These are phyloP conservation scores for Xiphophorus couchianus DNA, from an alignment of 2,113 vertebrate species.

Conservation along the genomic window DNA sequence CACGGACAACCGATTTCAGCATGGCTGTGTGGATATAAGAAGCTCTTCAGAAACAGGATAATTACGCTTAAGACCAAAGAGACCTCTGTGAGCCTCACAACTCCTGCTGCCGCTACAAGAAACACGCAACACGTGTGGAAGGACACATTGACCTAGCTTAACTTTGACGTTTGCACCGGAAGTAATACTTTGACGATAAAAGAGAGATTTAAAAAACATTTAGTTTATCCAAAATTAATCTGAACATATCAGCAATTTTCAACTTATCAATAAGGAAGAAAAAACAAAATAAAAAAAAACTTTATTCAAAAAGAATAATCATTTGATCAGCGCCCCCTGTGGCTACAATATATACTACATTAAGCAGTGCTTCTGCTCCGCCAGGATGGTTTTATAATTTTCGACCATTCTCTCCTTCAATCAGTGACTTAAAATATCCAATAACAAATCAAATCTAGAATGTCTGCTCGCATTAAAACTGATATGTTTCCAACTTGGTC, in stretches of 20 bases:
- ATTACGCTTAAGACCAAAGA: neutral
- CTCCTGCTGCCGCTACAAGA: neutral
- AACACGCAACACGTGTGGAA: conserved; percentile 78
- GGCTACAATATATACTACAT: neutral
- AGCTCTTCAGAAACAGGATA: neutral
- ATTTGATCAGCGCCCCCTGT: conserved; percentile 22
- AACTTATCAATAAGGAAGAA: neutral
- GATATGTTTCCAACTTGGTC: neutral
- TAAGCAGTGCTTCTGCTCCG: neutral
- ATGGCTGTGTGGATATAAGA: conserved; percentile 44
- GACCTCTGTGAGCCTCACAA: accelerated
- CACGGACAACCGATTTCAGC: conserved; percentile 75
- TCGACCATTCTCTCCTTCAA: neutral
- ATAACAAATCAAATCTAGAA: neutral
- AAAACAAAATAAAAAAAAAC: neutral
- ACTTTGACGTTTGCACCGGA: conserved; percentile 74
- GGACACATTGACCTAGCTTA: conserved; percentile 81
- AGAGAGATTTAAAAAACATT: neutral
- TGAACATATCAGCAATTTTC: no score
- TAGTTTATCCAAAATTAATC: neutral
- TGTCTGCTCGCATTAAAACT: neutral
- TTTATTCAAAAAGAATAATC: neutral
- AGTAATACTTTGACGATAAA: conserved; percentile 17
- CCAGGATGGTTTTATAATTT: neutral
- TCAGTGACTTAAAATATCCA: neutral